Evolutionary conservation across 1,140 invertebrate genomes (phyloP).

Genomic region (Tetranychus cinnabarinus): DNA sequence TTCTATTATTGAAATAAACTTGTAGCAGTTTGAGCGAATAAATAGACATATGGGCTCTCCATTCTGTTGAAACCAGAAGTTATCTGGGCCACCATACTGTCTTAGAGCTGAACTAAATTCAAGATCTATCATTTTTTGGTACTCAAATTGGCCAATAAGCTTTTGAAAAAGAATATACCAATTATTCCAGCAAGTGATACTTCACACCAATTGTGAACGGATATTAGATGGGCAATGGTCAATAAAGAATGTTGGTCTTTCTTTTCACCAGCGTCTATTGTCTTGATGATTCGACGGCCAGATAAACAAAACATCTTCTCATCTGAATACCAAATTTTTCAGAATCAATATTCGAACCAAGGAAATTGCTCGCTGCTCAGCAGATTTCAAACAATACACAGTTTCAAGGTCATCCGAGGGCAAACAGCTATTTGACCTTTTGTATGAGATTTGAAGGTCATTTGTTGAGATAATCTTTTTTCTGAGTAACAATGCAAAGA

Average conservation of each 20-base stretch:
- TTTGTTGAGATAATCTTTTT: no score
- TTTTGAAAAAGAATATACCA: neutral
- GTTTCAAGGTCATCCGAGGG: no score
- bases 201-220: neutral
- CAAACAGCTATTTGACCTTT: no score
- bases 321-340: neutral
- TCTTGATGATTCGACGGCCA: neutral
- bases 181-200: neutral
- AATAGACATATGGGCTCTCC: neutral
- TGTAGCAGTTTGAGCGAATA: neutral
- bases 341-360: neutral
- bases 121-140: neutral
- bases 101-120: neutral
- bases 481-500: no score
- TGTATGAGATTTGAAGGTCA: no score
- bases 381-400: no score
- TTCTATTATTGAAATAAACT: neutral
- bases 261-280: neutral
- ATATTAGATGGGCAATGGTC: neutral
- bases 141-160: neutral
- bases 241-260: neutral
- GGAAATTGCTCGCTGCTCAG: no score
- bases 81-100: neutral
- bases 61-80: constrained; percentile 1
- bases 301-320: neutral